Base-by-base conservation (phyloP, 2,113 vertebrate genomes). In the Pterocles orientalis region DNA sequence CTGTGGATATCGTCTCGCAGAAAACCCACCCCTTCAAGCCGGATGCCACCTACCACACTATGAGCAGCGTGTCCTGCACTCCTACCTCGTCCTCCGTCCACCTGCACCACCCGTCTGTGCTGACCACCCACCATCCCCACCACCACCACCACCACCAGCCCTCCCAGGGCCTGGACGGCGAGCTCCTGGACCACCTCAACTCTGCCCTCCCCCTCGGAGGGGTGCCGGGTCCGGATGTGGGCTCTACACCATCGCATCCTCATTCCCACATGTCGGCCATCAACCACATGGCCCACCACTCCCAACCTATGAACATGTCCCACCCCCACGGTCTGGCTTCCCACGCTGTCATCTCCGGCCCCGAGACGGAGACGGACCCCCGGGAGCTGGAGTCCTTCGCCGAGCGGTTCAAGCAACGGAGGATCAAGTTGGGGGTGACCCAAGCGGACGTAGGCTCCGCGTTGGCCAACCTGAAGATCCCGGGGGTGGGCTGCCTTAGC, bases 21-120 rank as follows among this genome's bases (percentile, higher is more conserved):
- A 99, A 99, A 96, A 98, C 97, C 24, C 99, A 99, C 77, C 99
- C 99, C n/a, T 99, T 99, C 98, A 99, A 99, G 92, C 99, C 99
- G 9, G 99, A 99, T 91, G 99, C 99, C 83, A 99, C 99, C 54
- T 99, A 99, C 97, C 99, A 99, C 98, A 99, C 99, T 97, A 99
- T 99, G 99, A 99, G 98, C 96, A 98, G 99, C 95, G 99, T 99
- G 97, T 98, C 98, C 80, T 99, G 98, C 97, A 98, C 99, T 61
- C 98, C 99, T 45, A 98, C 98, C 92, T 99, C 99, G 16, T 98
- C 98, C 82, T 98, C 99, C 18, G 98, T 98, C 50, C 99, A 99
- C 97, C 98, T 99, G 92, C 99, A 99, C 98, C 99, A 99, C 96
- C 98, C 99, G 5, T 99, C 99, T 4, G 99, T 99, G 95, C 98